Evolutionary conservation across 2,797 vertebrate genomes (phyloP), one percentile per base, ranked within the genome.

Genomic region (Phylloscopus collybita): DNA sequence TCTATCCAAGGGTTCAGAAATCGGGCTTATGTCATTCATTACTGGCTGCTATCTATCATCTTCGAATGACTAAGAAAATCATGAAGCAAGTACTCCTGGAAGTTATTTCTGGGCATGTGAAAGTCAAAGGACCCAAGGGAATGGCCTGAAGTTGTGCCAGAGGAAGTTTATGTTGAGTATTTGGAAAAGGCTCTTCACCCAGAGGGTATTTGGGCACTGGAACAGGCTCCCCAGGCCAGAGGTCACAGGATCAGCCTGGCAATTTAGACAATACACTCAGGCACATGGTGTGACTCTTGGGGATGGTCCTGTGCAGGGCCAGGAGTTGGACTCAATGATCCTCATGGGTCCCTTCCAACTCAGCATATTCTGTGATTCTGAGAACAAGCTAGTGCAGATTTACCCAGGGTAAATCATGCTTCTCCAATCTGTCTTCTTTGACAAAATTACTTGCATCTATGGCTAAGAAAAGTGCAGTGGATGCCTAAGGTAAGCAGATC

Each of bases 251-350:
- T 6, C n/a, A 45, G 23, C 10, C 47, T 53, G 72, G 5, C 13
- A 54, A 18, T 70, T 70, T 47, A 16, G 49, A 70, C 29, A 40
- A 10, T 17, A 13, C 14, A 0, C 29, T 34, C 40, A 47, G n/a
- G 40, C 13, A 53, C 9, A 30, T 3, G 23, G 16, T 34, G 25
- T 69, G 40, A 62, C 1, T 34, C 56, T 17, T 61, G 34, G 40
- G 32, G 40, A 38, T 23, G 10, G n/a, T n/a, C 5, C 29, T 40
- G 20, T 34, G n/a, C 64, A 86, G 25, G 49, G 34, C 3, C 4
- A 78, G 30, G 40, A 70, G 73, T 0, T 47, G 16, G 7, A 78
- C 34, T 54, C 1, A 0, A 45, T n/a, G 38, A 54, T 34, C 25
- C 11, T 49, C 8, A 21, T 21, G 49, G 11, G 30, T 54, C 16